A percentile compares a stretch with the other conserved stretches of the same genome.
Conservation (phyloP, 2,113 vertebrate species). For the Formicarius rufipectus region DNA sequence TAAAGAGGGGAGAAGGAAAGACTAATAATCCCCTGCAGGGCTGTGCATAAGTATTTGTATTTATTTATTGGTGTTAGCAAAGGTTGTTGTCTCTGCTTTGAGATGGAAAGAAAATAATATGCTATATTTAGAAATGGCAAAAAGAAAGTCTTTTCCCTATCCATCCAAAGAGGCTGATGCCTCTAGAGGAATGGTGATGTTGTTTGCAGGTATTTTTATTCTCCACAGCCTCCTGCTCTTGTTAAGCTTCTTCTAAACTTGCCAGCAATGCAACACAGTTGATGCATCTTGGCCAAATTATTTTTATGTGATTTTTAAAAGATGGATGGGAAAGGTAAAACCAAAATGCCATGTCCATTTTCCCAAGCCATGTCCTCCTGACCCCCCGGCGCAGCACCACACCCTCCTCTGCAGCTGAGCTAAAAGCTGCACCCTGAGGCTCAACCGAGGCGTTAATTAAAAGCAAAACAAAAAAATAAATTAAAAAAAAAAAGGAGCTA, state of each 20-base stretch:
- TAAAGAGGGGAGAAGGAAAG: neutral
- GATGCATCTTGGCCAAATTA: neutral
- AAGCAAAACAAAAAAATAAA: neutral
- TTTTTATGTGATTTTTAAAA: neutral
- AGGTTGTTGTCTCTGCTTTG: neutral
- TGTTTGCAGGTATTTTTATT: slow-evolving; percentile 16
- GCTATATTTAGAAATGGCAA: slow-evolving; percentile 16
- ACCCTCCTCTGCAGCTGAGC: neutral
- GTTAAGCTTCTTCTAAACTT: neutral
- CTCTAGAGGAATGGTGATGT: neutral
- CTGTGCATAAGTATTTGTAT: neutral
- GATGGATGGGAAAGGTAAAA: neutral
- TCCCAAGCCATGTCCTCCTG: neutral
- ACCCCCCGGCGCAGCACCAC: neutral
- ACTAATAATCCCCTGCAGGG: neutral
- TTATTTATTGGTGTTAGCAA: neutral
- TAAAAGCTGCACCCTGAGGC: neutral
- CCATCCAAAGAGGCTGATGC: neutral
- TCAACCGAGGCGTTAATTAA: slow-evolving; percentile 29
- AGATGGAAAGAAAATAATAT: neutral
- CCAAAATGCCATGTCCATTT: neutral
- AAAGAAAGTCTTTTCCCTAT: neutral
- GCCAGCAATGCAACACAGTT: neutral
- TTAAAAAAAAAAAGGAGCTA: neutral
- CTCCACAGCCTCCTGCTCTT: neutral